phyloP scores from a whole-genome alignment of 2,113 vertebrate species.

The Theristicus caerulescens region DNA sequence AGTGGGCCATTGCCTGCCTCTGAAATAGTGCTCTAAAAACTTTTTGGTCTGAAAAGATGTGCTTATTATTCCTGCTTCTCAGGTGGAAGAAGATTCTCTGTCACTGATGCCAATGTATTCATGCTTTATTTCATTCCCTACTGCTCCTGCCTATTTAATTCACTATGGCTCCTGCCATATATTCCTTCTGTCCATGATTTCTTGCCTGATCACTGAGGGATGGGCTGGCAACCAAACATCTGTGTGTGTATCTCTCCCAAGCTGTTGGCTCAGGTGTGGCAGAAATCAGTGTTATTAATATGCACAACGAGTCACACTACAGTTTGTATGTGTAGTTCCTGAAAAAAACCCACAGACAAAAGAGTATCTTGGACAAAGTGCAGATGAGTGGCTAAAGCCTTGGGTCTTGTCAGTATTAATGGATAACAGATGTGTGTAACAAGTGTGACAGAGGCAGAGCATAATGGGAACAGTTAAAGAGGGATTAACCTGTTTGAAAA shows the following conservation, averaged over 20 bases:
- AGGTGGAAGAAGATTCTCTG: not conserved
- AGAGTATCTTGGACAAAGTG: not conserved
- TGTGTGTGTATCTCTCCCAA: not conserved
- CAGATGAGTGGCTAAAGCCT: not conserved
- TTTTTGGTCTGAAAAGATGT: not conserved
- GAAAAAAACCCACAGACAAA: not conserved
- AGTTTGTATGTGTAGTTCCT: not conserved
- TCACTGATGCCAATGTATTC: not conserved
- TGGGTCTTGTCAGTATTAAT: not conserved
- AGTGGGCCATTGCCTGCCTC: not conserved
- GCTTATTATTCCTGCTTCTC: not conserved
- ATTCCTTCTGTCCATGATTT: not conserved
- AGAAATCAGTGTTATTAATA: not conserved
- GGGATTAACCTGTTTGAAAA: not conserved
- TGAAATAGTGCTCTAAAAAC: not conserved
- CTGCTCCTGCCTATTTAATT: not conserved
- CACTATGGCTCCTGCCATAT: not conserved
- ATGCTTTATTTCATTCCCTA: not conserved
- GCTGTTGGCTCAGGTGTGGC: not conserved
- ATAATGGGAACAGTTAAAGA: not conserved
- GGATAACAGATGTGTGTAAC: not conserved
- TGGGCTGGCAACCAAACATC: not conserved
- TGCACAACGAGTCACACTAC: not conserved
- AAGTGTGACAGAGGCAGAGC: not conserved
- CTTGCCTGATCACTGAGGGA: not conserved